phyloP scores from a whole-genome alignment of 2,888 invertebrate species.

The Acholoe squamosa region DNA sequence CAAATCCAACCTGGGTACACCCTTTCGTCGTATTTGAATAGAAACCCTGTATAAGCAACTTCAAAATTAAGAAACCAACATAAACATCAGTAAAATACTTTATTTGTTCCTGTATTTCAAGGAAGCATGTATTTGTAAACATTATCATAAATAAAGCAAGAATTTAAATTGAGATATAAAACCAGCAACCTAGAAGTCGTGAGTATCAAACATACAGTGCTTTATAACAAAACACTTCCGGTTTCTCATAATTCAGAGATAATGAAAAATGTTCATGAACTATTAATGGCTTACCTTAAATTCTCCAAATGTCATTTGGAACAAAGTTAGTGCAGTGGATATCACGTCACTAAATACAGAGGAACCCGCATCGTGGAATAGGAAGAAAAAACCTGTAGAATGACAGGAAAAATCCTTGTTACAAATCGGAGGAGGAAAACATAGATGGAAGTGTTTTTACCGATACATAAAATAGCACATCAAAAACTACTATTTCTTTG shows the following conservation, averaged over 20 bases:
- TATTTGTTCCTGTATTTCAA: too few relatives aligned
- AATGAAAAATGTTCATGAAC: background rate
- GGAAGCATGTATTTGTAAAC: too few relatives aligned
- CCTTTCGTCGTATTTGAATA: background rate
- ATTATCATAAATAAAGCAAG: too few relatives aligned
- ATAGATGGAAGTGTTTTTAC: too few relatives aligned
- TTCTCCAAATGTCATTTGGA: slow-evolving; percentile 98
- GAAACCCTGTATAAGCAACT: background rate
- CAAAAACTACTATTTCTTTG: too few relatives aligned
- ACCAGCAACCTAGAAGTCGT: too few relatives aligned
- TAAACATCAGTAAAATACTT: too few relatives aligned
- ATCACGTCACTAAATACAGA: too few relatives aligned
- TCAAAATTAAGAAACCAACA: background rate
- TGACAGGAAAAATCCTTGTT: slow-evolving; percentile 57
- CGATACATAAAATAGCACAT: too few relatives aligned
- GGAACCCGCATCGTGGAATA: slow-evolving; percentile 88
- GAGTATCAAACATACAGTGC: too few relatives aligned
- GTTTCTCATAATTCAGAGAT: background rate
- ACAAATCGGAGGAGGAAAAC: background rate
- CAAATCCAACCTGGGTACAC: background rate
- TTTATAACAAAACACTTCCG: too few relatives aligned
- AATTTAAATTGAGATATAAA: too few relatives aligned
- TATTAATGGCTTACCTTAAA: slow-evolving; percentile 90
- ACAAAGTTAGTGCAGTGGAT: slow-evolving; percentile 91
- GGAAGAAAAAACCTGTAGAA: slow-evolving; percentile 87